These are phyloP conservation scores for Plutomurus gul DNA, from an alignment of 1,140 invertebrate genomes.

Conservation along the genomic window DNA sequence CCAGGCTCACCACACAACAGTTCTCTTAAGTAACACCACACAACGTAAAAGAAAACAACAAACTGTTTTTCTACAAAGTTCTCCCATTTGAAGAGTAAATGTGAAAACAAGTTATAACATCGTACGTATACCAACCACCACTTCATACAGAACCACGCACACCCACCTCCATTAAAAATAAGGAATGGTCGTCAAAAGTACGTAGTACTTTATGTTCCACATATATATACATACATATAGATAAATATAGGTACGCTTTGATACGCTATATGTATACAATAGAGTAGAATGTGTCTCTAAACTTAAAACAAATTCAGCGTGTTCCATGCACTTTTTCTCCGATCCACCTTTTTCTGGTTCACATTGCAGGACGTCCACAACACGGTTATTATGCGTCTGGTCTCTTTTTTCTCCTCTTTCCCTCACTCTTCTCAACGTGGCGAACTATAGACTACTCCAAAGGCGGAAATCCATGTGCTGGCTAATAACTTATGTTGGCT, in stretches of 20 bases:
- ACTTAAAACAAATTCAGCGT: conserved; percentile 2
- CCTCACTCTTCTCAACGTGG: not conserved
- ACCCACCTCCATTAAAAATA: conserved; percentile 19
- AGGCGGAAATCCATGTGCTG: not conserved
- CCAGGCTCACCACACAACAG: too few relatives aligned
- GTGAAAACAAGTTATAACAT: conserved; percentile 25
- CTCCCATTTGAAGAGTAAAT: conserved; percentile 5
- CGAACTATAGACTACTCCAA: not conserved
- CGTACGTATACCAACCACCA: not conserved
- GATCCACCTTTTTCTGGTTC: conserved; percentile 30
- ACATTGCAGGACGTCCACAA: not conserved
- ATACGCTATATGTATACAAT: too few relatives aligned
- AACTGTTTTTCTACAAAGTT: not conserved
- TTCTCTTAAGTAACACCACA: conserved; percentile 15
- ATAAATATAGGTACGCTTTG: too few relatives aligned
- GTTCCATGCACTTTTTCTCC: conserved; percentile 28
- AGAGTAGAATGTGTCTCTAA: too few relatives aligned
- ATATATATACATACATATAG: conserved; percentile 13
- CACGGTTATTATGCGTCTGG: not conserved
- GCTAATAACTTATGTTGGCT: not conserved
- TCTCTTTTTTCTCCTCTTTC: not conserved
- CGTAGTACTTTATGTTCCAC: not conserved
- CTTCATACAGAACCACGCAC: not conserved
- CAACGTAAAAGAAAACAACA: conserved; percentile 14
- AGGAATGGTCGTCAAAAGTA: conserved; percentile 19